Evolutionary conservation across 1,140 invertebrate genomes (phyloP), one percentile per base, ranked within the genome.

Genomic region (Pachypeltis micranthus): DNA sequence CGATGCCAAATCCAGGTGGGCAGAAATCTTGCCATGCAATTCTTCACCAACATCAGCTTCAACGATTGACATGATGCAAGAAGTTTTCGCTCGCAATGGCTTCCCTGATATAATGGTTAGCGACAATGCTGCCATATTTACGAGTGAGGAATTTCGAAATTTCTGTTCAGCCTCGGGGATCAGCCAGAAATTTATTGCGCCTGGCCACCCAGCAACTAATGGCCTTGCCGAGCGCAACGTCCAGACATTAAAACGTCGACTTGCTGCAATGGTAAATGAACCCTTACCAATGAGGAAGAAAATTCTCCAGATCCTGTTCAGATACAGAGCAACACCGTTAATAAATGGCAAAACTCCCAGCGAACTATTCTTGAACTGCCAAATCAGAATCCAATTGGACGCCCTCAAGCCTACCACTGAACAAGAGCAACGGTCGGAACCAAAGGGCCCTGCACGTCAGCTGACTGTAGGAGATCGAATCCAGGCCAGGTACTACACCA

Each of bases 1-100:
- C 0, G 77, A 80, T 67, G 62, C 67, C 23, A 65, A 66, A 60
- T 69, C 70, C 44, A 71, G 69, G 64, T 71, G 70, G 70, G 63
- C 61, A 34, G 68, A 69, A 63, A 56, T 70, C 14, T 44, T 23
- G 31, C 44, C 26, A 3, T 55, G 16, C 10, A 44, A 19, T 39
- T 39, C 34, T 10, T 7, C 34, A n/a, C 34, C 34, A 10, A 39
- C 34, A 19, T 27, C 44, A 39, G 61, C 61, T 14, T 34, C 65
- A 58, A 60, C 62, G n/a, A 65, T 55, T 19, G 51, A 55, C 16
- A 16, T 55, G 51, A 16, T 55, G 16, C 16, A 19, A 7, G 51
- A 55, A 16, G 23, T 10, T 55, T 55, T n/a, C n/a, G 16, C 16
- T 19, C 7, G 16, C 7, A 16, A 55, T 55, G 51, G 51, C 16